Percentiles rank a stretch among this genome's conserved stretches.
phyloP scores from a whole-genome alignment of 2,888 invertebrate genomes.

The Melolontha melolontha region DNA sequence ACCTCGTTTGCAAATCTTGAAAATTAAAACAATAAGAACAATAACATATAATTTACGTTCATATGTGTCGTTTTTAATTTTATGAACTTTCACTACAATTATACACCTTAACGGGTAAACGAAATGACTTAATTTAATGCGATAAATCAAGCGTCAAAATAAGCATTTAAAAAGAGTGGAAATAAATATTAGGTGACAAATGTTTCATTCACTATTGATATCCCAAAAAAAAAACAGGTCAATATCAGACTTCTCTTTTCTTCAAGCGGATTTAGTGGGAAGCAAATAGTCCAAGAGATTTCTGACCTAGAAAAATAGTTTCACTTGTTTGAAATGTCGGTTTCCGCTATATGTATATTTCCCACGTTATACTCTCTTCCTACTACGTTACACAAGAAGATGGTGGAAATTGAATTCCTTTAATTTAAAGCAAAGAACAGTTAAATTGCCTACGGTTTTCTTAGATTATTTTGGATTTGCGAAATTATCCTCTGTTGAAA shows the following conservation, averaged over 20 bases:
- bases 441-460: no score
- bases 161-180: not conserved
- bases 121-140: not conserved
- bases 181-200: not conserved
- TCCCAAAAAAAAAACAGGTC: conserved; percentile 9
- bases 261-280: conserved; percentile 23
- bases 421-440: no score
- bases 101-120: not conserved
- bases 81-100: conserved; percentile 30
- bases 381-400: no score
- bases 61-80: conserved; percentile 13
- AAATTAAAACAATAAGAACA: conserved; percentile 17
- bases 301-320: conserved; percentile 41
- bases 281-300: conserved; percentile 9
- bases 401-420: no score
- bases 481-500: no score
- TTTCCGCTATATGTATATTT: conserved; percentile 28
- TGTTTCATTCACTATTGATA: not conserved
- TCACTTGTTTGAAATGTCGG: conserved; percentile 23
- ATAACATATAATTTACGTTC: not conserved
- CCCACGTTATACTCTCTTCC: conserved; percentile 6
- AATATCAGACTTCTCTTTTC: conserved; percentile 22
- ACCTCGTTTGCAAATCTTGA: not conserved
- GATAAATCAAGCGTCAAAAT: conserved; percentile 7
- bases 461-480: no score